A percentile compares a stretch with the other conserved stretches of the same genome.
These are phyloP conservation scores for Crypturellus undulatus DNA, from an alignment of 2,113 vertebrate genomes.

Conservation along the genomic window DNA sequence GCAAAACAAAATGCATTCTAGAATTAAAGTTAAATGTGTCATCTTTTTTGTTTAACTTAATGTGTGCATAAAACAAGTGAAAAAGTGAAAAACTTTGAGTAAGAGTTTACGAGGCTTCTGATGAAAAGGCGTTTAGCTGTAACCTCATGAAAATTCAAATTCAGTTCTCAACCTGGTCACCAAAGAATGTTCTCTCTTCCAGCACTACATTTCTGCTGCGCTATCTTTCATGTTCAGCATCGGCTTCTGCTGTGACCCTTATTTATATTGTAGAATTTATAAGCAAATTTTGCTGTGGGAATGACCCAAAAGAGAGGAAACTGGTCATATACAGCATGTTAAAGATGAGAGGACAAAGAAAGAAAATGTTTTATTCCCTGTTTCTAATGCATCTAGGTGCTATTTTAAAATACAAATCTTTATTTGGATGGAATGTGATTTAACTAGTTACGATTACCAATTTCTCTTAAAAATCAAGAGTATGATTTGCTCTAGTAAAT, in stretches of 20 bases:
- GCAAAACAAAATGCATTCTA: background rate
- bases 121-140: background rate
- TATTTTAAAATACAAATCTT: background rate
- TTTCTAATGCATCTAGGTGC: background rate
- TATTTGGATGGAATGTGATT: background rate
- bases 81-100: background rate
- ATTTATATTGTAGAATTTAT: background rate
- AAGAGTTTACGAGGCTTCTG: background rate
- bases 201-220: background rate
- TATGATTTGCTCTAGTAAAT: background rate
- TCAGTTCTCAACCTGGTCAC: background rate
- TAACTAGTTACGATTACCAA: background rate
- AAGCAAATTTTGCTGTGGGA: background rate
- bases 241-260: background rate
- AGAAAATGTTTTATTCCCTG: background rate
- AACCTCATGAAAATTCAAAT: background rate
- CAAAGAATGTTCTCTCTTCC: background rate
- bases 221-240: background rate
- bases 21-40: background rate
- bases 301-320: constrained; percentile 6
- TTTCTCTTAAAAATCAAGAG: background rate
- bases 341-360: background rate
- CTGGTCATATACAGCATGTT: background rate
- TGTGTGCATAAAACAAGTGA: background rate
- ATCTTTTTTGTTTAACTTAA: background rate